These are phyloP conservation scores for Saccostrea cuccullata DNA, from an alignment of 1,140 invertebrate genomes.

Conservation along the genomic window DNA sequence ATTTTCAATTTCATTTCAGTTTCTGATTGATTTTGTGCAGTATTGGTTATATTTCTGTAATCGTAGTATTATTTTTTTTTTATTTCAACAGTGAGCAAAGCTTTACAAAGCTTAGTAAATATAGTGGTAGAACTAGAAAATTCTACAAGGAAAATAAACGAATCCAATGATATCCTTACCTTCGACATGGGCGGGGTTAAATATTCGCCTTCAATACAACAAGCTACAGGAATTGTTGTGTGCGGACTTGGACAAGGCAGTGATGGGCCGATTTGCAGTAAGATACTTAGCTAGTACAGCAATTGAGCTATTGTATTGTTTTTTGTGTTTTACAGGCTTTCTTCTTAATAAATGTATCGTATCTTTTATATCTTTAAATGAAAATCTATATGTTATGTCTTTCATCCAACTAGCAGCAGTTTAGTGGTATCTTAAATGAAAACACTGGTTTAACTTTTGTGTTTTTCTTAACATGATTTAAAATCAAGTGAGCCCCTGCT, in stretches of 20 bases:
- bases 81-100: not conserved
- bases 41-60: not conserved
- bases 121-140: slow-evolving; percentile 1
- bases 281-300: not conserved
- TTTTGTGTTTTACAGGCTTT: no score
- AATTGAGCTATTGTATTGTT: no score
- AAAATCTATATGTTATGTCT: no score
- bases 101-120: not conserved
- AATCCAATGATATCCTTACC: not conserved
- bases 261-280: not conserved
- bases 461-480: no score
- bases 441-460: no score
- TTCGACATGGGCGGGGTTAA: not conserved
- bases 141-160: not conserved
- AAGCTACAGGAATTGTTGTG: not conserved
- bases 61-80: not conserved
- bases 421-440: no score
- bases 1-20: no score
- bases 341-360: no score
- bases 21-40: not conserved
- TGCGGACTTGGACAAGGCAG: not conserved
- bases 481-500: no score
- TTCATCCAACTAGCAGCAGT: no score
- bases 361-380: no score
- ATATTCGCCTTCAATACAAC: not conserved